These are phyloP conservation scores for Nephrocerus scutellatus DNA, from an alignment of 2,888 invertebrate genomes.

Conservation along the genomic window DNA sequence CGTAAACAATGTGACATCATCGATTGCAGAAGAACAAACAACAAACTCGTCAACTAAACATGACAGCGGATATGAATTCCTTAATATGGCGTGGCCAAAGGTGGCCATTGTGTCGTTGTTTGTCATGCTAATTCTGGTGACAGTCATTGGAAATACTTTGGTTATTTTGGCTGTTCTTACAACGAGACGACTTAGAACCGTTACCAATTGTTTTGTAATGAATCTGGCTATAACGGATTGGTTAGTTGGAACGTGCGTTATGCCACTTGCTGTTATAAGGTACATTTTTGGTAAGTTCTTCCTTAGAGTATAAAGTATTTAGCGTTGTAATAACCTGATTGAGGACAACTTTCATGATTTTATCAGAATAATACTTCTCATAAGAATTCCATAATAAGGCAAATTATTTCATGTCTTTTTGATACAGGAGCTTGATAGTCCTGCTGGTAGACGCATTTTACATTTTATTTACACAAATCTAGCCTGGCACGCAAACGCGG, in stretches of 20 bases:
- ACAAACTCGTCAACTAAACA: no score
- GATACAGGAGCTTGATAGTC: no score
- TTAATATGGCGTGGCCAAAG: slow-evolving; percentile 52
- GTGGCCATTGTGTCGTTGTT: slow-evolving; percentile 54
- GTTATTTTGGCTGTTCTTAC: slow-evolving; percentile 85
- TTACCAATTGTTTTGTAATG: slow-evolving; percentile 93
- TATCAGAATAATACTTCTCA: neutral
- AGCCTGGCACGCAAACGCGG: no score
- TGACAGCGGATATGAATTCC: no score
- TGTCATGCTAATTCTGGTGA: slow-evolving; percentile 62
- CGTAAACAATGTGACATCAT: no score
- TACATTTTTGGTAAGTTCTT: slow-evolving; percentile 71
- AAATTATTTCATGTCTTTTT: no score
- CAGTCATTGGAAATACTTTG: slow-evolving; percentile 78
- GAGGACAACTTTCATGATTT: neutral
- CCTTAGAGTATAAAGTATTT: neutral
- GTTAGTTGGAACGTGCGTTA: slow-evolving; percentile 86
- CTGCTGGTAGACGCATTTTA: no score
- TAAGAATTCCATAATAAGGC: neutral
- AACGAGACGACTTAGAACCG: slow-evolving; percentile 78
- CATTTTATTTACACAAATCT: no score
- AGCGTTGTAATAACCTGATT: neutral
- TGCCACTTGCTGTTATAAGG: slow-evolving; percentile 87
- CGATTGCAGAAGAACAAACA: no score
- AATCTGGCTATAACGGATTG: slow-evolving; percentile 90